phyloP scores from a whole-genome alignment of 2,113 vertebrate species.

The Pantherophis guttatus region DNA sequence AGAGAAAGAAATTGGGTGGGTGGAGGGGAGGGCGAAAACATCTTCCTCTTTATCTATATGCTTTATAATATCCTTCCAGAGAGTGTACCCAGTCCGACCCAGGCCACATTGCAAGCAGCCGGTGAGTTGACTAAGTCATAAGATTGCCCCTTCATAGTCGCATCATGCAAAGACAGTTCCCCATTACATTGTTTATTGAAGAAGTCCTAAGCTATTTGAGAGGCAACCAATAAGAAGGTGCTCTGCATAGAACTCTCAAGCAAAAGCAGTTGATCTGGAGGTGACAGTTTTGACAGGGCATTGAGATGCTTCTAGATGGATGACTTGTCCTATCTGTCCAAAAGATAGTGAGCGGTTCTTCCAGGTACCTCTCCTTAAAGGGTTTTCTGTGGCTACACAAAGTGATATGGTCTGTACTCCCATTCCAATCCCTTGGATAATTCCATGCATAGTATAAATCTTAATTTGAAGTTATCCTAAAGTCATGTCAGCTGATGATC shows the following conservation, averaged over 20 bases:
- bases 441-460: background rate
- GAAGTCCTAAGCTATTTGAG: background rate
- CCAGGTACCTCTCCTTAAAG: background rate
- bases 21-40: background rate
- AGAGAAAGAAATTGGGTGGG: background rate
- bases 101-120: slow-evolving; percentile 57
- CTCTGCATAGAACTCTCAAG: background rate
- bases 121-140: slow-evolving; percentile 48
- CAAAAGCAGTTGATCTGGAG: too few species aligned
- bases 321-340: background rate
- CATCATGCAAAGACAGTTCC: background rate
- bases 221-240: background rate
- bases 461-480: background rate
- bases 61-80: slow-evolving; percentile 47
- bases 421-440: background rate
- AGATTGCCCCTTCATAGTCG: background rate
- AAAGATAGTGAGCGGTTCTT: background rate
- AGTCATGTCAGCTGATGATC: background rate
- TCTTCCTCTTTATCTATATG: background rate
- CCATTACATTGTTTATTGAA: background rate
- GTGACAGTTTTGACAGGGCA: background rate
- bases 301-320: background rate
- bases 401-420: background rate
- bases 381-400: background rate
- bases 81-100: slow-evolving; percentile 29